A percentile compares a stretch with the other conserved stretches of the same genome.
Evolutionary conservation across 2,888 invertebrate species (phyloP).

Genomic region (Diplazon laetatorius): DNA sequence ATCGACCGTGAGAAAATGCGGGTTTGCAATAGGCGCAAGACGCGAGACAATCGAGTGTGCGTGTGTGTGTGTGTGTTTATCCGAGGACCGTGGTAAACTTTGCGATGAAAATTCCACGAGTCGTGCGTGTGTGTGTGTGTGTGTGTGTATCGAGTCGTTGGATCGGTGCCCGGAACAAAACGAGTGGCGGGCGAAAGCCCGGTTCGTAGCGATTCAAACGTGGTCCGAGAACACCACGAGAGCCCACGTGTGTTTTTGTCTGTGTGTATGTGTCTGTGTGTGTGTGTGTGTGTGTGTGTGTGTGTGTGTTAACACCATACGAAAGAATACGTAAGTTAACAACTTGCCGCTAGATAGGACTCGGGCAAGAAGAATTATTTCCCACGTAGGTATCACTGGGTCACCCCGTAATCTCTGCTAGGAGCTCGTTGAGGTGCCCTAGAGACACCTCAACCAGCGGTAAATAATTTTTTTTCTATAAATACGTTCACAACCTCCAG

Average conservation of each 20-base stretch:
- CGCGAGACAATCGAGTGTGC: conserved; percentile 55
- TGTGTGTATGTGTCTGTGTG: too few relatives aligned
- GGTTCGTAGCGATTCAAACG: conserved; percentile 43
- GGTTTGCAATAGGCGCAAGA: conserved; percentile 47
- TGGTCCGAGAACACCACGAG: conserved; percentile 30
- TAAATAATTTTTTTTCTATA: conserved; percentile 64
- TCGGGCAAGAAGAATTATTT: conserved; percentile 63
- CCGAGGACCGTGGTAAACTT: conserved; percentile 16
- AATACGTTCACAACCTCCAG: too few relatives aligned
- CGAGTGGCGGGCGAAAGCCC: too few relatives aligned
- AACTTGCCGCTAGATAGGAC: too few relatives aligned
- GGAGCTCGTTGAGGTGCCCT: conserved; percentile 20
- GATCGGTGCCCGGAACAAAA: conserved; percentile 25
- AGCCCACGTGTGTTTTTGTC: too few relatives aligned
- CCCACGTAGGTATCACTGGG: conserved; percentile 69
- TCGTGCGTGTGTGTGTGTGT: too few relatives aligned
- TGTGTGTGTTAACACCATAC: too few relatives aligned
- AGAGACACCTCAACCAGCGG: conserved; percentile 58
- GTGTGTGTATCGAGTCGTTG: not conserved
- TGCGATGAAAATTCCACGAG: conserved; percentile 57
- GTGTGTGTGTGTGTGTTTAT: too few relatives aligned
- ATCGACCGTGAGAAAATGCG: conserved; percentile 64
- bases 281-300: too few relatives aligned
- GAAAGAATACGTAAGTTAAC: too few relatives aligned
- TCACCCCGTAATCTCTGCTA: conserved; percentile 49